Base-by-base conservation (phyloP, 1,140 invertebrate species). In the Lordiphosa clarofinis region DNA sequence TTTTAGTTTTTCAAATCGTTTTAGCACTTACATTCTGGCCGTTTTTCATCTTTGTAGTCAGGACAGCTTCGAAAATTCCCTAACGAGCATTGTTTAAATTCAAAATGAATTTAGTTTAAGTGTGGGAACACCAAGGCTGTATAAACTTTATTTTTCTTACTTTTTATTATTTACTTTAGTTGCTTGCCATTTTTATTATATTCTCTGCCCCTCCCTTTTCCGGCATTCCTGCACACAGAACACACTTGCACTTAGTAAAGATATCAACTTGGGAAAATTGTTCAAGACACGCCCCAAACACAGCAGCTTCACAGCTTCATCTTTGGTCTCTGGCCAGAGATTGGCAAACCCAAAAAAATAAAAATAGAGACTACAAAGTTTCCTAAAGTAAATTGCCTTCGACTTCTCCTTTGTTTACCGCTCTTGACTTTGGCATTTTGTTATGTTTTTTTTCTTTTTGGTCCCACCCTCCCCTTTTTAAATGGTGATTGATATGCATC, bases 191-290 rank as follows among this genome's bases (percentile, higher is more conserved):
- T 28, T 28, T 28, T 28, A 28, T 28, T 28, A 5, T 1, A 28
- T 28, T 7, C 24, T 7, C 6, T 46, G 43, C 43, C 43, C 24
- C 43, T 47, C 43, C 46, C 36, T 28, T 47, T 24, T 44, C 24
- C 35, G 11, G 42, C 48, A 68, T 68, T 68, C 65, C 65, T 39
- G 3, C 15, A 37, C 37, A 60, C 55, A 64, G 9, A 40, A 19
- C 24, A 49, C 33, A 53, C 40, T 35, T 24, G 13, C 48, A 49
- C 38, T 54, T 69, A 56, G 56, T 69, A 39, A 69, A 69, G 65
- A 69, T 69, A 69, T 69, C 65, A 68, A 60, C 56, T 69, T 69
- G 28, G 64, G 69, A 69, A 69, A 69, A 69, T 69, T 68, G 48
- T 38, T 11, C 12, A 35, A 28, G 49, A 60, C 65, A 69, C 65